Percentiles rank a stretch among this genome's conserved stretches.
Conservation (phyloP, 2,888 invertebrate species). For the Eristalis tenax region DNA sequence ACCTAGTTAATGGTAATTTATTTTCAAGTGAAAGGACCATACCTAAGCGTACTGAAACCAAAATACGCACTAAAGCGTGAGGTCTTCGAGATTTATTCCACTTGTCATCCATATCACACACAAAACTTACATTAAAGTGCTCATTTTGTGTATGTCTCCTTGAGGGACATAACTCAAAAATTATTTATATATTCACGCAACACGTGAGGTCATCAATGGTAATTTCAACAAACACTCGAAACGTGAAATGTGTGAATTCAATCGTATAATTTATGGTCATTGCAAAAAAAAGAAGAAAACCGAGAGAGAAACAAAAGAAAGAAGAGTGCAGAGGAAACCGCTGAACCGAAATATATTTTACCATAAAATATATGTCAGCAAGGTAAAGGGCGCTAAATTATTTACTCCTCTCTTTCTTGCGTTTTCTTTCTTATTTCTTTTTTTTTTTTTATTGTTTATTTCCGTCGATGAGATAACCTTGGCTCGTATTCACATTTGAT, state of each 20-base stretch:
- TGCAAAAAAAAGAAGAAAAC: conserved; percentile 29
- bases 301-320: not conserved
- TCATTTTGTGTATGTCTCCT: not conserved
- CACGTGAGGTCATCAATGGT: conserved; percentile 54
- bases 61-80: not conserved
- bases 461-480: conserved; percentile 73
- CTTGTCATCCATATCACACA: not conserved
- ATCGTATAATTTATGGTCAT: conserved; percentile 44
- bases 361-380: conserved; percentile 80
- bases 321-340: conserved; percentile 19
- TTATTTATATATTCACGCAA: conserved; percentile 48
- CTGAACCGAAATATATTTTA: conserved; percentile 69
- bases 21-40: not conserved
- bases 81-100: not conserved
- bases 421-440: conserved; percentile 45
- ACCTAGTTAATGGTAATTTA: not conserved
- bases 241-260: conserved; percentile 42
- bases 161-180: not conserved
- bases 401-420: conserved; percentile 38
- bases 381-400: conserved; percentile 78
- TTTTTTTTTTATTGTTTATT: conserved; percentile 47
- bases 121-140: not conserved
- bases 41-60: not conserved
- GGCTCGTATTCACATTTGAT: conserved; percentile 73
- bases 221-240: conserved; percentile 40